Base-by-base conservation (phyloP, 1,140 invertebrate genomes). In the Brachionus paranguensis region DNA sequence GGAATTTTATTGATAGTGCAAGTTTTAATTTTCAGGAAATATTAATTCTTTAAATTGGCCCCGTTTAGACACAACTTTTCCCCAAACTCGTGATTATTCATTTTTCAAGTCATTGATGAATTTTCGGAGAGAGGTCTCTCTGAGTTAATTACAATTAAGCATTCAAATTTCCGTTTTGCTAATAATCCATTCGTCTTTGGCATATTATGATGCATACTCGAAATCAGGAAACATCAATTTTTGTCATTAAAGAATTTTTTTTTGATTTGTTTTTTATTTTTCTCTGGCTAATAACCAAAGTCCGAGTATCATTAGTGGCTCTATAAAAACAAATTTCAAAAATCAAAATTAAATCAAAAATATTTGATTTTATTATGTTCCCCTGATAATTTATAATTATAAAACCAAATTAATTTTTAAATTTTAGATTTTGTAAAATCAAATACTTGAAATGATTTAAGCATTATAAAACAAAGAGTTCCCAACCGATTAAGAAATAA, bases 21-120 rank as follows among this genome's bases (percentile, higher is more conserved):
- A 72, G 68, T 72, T 43, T 43, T 43, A 8, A 41, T 43, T 72
- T 72, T 68, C 65, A 43, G 41, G 33, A 43, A 43, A 41, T 41
- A 43, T 72, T 20, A 72, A 72, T 72, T 37, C 68, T 72, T 72
- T 24, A 33, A 72, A 72, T 43, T 72, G 41, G 68, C 41, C 20
- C 45, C 68, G 29, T 43, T 72, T 43, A 72, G 41, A 10, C 33
- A 41, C 33, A 41, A 72, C 68, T 43, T 72, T 43, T 43, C 29
- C 68, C 68, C 8, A 72, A 72, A 72, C 41, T 72, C 68, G 68
- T 72, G 68, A 72, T 72, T 43, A 72, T 72, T 72, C 68, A 41
- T 72, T 43, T 33, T 41, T 33, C 33, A 10, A 68, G 65, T 72
- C 37, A 41, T 72, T 41, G 53, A 60, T 60, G 53, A 60, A 60